Base-by-base conservation (phyloP, 2,797 vertebrate genomes). In the Helarctos malayanus region DNA sequence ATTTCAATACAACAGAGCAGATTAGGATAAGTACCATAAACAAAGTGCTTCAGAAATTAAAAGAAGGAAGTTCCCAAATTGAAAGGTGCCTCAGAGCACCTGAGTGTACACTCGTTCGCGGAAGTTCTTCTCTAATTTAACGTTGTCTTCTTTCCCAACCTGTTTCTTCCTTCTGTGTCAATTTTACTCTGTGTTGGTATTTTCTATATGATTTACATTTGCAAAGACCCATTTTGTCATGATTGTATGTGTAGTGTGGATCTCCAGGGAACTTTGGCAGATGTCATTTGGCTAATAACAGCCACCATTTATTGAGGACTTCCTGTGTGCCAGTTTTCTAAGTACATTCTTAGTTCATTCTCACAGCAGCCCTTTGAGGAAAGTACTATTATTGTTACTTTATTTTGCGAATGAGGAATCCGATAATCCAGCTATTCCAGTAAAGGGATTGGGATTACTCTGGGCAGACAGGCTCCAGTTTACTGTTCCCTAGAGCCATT, bases 401-500 rank as follows among this genome's bases (percentile, higher is more conserved):
- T 76, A 87, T 94, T 96, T 97, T 93, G 63, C 38, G 71, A 93
- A 93, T 83, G 23, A 93, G 41, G 59, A 87, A 93, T 41, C 11
- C 47, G 61, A 49, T 87, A 19, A 57, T 16, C n/a, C 38, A 47
- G n/a, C 4, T 78, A 63, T 41, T 92, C 35, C 41, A 27, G 29
- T 69, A 47, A 41, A 38, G 3, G 47, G 59, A 27, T 3, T 73
- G 47, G 27, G 15, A 29, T 88, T 59, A 21, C 56, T 78, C 15
- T 10, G 18, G 54, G 23, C 2, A 41, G 45, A n/a, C 18, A 81
- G 80, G 2, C 18, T 32, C 35, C 76, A 86, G 7, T 38, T 27
- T 49, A 45, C 27, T n/a, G 2, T 27, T 2, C 7, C 45, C 38
- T 45, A 41, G 16, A 3, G n/a, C 65, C 35, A 9, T 68, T 76